Percentiles rank a stretch among this genome's conserved stretches.
Evolutionary conservation across 2,113 vertebrate species (phyloP).

Genomic region (Hirundichthys speculiger): DNA sequence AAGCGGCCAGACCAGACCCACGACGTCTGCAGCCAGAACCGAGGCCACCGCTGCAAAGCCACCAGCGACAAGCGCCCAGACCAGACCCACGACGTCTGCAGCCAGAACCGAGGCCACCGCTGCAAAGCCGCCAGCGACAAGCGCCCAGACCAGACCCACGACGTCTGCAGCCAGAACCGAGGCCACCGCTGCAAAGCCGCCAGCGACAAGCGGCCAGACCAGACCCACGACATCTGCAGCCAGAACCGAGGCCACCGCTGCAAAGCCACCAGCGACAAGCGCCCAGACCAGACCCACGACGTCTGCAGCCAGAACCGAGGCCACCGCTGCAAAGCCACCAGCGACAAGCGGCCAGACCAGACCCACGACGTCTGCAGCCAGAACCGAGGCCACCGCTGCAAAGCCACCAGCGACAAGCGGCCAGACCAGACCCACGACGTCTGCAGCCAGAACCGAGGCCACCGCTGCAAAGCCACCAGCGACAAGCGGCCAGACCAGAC

Average conservation of each 20-base stretch:
- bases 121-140: slow-evolving; percentile 16
- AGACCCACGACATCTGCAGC: background rate
- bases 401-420: slow-evolving; percentile 36
- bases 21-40: background rate
- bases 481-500: slow-evolving; percentile 28
- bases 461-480: slow-evolving; percentile 6
- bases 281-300: slow-evolving; percentile 13
- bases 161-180: background rate
- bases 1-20: slow-evolving; percentile 9
- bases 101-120: background rate
- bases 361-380: background rate
- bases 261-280: slow-evolving; percentile 29
- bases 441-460: background rate
- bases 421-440: slow-evolving; percentile 2
- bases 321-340: slow-evolving; percentile 7
- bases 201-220: slow-evolving; percentile 18
- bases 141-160: slow-evolving; percentile 9
- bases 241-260: background rate
- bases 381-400: background rate
- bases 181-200: slow-evolving; percentile 1
- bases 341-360: slow-evolving; percentile 27
- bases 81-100: slow-evolving; percentile 2
- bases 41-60: slow-evolving; percentile 1
- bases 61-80: slow-evolving; percentile 25
- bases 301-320: background rate